Evolutionary conservation across 2,888 invertebrate genomes (phyloP).

Genomic region (Pediacus dermestoides): DNA sequence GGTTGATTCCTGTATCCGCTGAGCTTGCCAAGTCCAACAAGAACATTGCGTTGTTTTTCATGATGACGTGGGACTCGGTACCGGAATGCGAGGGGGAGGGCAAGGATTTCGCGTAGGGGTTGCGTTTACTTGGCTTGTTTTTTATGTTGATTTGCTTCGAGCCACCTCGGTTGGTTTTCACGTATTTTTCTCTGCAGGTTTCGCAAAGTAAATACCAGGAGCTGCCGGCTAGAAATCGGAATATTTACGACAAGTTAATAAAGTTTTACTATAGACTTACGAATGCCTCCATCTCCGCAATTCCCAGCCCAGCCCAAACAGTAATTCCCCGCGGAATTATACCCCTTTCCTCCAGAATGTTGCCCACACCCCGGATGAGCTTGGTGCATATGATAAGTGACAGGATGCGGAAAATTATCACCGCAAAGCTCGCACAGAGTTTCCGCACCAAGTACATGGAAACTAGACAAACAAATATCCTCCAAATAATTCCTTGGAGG

Average conservation of each 20-base stretch:
- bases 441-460: conserved; percentile 38
- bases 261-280: conserved; percentile 44
- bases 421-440: conserved; percentile 83
- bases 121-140: conserved; percentile 39
- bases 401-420: conserved; percentile 69
- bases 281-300: conserved; percentile 82
- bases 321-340: conserved; percentile 86
- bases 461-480: conserved; percentile 42
- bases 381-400: conserved; percentile 89
- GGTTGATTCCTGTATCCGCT: conserved; percentile 51
- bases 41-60: conserved; percentile 94
- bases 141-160: conserved; percentile 46
- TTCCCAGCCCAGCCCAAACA: conserved; percentile 86
- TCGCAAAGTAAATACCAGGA: conserved; percentile 94
- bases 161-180: conserved; percentile 47
- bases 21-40: conserved; percentile 84
- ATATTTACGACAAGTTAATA: conserved; percentile 12
- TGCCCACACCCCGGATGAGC: conserved; percentile 89
- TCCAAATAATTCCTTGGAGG: conserved; percentile 44
- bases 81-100: conserved; percentile 40
- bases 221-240: conserved; percentile 53
- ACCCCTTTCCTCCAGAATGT: conserved; percentile 82
- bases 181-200: conserved; percentile 77
- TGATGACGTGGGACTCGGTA: conserved; percentile 59
- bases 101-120: conserved; percentile 30